phyloP scores from a whole-genome alignment of 2,797 vertebrate genomes.

The Danio aesculapii region DNA sequence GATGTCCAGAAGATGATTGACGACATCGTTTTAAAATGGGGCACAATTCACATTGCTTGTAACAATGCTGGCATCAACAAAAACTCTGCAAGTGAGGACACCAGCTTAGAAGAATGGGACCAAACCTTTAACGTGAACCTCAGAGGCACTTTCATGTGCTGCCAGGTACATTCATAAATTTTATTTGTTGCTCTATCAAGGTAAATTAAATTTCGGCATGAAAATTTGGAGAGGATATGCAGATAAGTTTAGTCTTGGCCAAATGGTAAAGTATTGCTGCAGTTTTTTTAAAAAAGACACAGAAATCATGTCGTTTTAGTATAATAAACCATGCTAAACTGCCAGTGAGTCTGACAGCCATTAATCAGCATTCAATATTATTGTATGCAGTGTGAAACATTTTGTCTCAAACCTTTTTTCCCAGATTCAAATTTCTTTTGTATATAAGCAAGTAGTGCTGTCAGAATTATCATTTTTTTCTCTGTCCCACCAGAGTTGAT shows the following conservation, averaged over 20 bases:
- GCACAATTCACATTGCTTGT: slow-evolving; percentile 78
- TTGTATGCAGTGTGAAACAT: background rate
- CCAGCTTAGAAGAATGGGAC: slow-evolving; percentile 83
- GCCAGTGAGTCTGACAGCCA: background rate
- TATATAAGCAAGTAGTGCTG: background rate
- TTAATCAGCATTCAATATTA: background rate
- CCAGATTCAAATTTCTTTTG: slow-evolving; percentile 34
- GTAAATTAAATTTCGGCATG: background rate
- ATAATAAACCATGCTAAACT: background rate
- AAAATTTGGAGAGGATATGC: background rate
- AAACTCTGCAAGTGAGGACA: slow-evolving; percentile 84
- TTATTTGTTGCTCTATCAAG: slow-evolving; percentile 9
- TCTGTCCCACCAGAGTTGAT: no score
- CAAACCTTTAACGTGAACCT: slow-evolving; percentile 84
- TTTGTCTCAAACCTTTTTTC: background rate
- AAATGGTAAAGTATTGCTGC: background rate
- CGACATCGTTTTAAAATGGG: slow-evolving; percentile 77
- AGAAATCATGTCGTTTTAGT: background rate
- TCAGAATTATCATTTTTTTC: no score
- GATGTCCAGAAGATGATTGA: slow-evolving; percentile 80
- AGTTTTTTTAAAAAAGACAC: background rate
- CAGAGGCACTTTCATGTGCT: slow-evolving; percentile 85
- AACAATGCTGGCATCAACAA: slow-evolving; percentile 85
- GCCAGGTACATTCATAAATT: slow-evolving; percentile 75
- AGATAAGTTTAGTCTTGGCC: background rate